Conservation (phyloP, 2,888 invertebrate genomes). For the Dione juno region DNA sequence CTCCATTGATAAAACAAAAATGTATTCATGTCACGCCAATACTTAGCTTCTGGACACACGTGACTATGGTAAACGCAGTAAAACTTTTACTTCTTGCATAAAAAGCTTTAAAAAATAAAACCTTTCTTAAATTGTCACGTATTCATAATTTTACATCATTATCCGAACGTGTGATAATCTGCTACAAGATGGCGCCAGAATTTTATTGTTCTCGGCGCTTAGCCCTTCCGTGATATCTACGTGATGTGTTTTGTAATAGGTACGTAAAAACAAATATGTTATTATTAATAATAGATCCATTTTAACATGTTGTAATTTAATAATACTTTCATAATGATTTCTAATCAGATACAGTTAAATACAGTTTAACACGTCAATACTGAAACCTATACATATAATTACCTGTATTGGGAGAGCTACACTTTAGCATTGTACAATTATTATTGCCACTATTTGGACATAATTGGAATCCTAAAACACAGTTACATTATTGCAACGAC, state of each 20-base stretch:
- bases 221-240: conserved; percentile 49
- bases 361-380: too few relatives aligned
- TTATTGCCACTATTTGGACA: background rate
- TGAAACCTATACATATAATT: too few relatives aligned
- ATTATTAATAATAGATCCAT: background rate
- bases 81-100: conserved; percentile 73
- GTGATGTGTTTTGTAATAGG: conserved; percentile 47
- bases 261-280: conserved; percentile 17
- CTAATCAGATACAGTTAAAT: background rate
- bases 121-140: conserved; percentile 68
- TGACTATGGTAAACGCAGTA: conserved; percentile 57
- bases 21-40: conserved; percentile 64
- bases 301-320: background rate
- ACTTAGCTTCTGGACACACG: conserved; percentile 70
- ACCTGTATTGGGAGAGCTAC: background rate
- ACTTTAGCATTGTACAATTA: background rate
- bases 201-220: conserved; percentile 68
- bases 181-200: conserved; percentile 75
- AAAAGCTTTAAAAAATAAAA: conserved; percentile 46
- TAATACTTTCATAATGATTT: background rate
- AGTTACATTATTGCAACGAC: background rate
- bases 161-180: conserved; percentile 76
- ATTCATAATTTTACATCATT: conserved; percentile 77
- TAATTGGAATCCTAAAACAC: background rate
- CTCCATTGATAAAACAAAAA: conserved; percentile 57